Evolutionary conservation across 2,113 vertebrate species (phyloP).

Genomic region (Chauna torquata): DNA sequence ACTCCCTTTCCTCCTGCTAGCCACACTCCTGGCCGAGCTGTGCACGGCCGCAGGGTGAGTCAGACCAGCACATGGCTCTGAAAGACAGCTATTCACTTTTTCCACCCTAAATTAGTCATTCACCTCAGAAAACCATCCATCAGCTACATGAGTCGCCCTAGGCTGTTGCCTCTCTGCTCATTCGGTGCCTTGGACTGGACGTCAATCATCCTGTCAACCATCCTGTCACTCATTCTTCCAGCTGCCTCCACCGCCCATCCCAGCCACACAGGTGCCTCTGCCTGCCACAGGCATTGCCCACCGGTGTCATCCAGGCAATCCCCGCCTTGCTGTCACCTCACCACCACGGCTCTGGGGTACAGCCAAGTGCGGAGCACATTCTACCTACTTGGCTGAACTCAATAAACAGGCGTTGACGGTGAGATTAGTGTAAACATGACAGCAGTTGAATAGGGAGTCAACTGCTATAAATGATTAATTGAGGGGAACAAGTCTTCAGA

Average conservation of each 20-base stretch:
- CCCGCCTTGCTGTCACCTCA: not conserved
- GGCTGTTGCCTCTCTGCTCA: not conserved
- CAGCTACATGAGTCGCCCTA: not conserved
- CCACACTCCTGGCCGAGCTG: not conserved
- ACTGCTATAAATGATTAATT: not conserved
- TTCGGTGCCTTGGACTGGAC: not conserved
- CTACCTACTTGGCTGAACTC: not conserved
- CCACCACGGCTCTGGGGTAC: not conserved
- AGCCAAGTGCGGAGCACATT: not conserved
- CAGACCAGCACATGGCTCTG: not conserved
- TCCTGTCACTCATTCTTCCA: not conserved
- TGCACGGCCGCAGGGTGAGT: fast-evolving
- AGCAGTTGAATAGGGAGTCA: not conserved
- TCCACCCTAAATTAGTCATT: not conserved
- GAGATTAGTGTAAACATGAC: not conserved
- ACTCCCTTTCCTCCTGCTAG: too few relatives aligned
- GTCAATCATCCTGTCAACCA: not conserved
- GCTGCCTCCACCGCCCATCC: not conserved
- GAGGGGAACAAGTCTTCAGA: not conserved
- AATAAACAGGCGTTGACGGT: not conserved
- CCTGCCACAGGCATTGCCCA: fast-evolving
- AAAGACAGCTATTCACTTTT: not conserved
- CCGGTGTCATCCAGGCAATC: fast-evolving
- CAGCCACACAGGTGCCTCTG: fast-evolving
- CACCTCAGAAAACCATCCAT: not conserved